Percentiles rank a stretch among this genome's conserved stretches.
Conservation (phyloP, 2,797 vertebrate species). For the Tolypeutes matacus region DNA sequence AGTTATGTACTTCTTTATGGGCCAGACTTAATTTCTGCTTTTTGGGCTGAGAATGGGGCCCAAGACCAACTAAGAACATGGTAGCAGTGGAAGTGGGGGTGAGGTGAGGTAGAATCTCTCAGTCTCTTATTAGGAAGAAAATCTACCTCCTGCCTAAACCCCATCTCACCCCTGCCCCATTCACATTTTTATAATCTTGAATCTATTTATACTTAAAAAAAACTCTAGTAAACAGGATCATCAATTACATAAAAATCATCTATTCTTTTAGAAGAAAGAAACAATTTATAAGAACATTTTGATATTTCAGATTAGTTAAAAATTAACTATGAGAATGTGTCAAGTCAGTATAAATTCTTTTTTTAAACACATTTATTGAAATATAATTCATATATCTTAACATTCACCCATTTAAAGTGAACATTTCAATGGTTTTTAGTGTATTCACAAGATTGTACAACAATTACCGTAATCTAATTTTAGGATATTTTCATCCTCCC, state of each 20-base stretch:
- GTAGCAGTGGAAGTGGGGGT: background rate
- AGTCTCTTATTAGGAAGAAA: background rate
- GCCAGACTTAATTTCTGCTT: background rate
- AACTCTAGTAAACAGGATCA: background rate
- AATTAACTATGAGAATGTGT: background rate
- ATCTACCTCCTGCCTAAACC: background rate
- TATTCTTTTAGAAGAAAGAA: background rate
- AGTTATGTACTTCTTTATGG: background rate
- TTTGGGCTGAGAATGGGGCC: background rate
- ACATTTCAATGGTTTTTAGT: background rate
- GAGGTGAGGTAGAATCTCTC: background rate
- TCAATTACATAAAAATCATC: background rate
- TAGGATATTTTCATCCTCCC: constrained; percentile 1
- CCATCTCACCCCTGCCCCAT: background rate
- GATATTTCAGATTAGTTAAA: constrained; percentile 36
- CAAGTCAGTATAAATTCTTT: background rate
- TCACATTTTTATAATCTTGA: background rate
- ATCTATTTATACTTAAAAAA: background rate
- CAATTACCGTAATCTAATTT: constrained; percentile 1
- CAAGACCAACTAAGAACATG: background rate
- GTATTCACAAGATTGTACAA: background rate
- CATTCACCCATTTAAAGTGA: background rate
- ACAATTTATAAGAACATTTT: background rate
- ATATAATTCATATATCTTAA: background rate
- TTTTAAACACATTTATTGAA: background rate